These are phyloP conservation scores for Chiloscyllium plagiosum DNA, from an alignment of 2,113 vertebrate species.

Conservation along the genomic window DNA sequence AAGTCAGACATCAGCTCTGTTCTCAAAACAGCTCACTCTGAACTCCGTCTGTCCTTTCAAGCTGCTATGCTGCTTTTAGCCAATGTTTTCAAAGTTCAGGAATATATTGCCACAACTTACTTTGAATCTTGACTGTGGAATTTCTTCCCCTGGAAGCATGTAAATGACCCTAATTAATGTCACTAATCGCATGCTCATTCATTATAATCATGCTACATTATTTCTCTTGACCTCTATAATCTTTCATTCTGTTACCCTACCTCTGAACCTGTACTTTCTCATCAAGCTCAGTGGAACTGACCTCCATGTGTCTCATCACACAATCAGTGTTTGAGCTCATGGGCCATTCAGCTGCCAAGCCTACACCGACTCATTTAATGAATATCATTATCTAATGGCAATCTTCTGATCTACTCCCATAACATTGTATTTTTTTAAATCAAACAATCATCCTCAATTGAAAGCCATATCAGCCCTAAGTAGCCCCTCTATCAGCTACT, in stretches of 20 bases:
- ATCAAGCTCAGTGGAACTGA: background rate
- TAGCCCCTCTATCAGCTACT: background rate
- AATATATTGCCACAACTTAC: background rate
- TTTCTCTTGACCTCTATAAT: background rate
- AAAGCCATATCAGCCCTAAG: background rate
- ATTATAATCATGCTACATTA: background rate
- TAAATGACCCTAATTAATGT: background rate
- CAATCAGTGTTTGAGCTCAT: no score
- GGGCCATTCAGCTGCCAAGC: no score
- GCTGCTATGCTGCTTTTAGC: background rate
- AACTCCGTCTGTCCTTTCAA: background rate
- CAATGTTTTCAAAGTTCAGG: background rate
- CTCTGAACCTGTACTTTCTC: background rate
- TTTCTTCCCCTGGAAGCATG: background rate
- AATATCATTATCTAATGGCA: no score
- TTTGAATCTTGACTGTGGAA: background rate
- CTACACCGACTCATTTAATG: no score
- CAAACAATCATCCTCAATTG: background rate
- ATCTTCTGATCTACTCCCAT: no score
- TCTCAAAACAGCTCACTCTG: background rate
- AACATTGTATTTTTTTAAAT: background rate
- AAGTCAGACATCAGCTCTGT: background rate
- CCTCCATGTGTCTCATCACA: background rate
- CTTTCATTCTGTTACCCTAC: background rate
- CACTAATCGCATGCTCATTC: background rate